Evolutionary conservation across 92 coral and sea anemone genomes (phyloP), one percentile per base, ranked within the genome.

Genomic region (Paramuricea clavata): DNA sequence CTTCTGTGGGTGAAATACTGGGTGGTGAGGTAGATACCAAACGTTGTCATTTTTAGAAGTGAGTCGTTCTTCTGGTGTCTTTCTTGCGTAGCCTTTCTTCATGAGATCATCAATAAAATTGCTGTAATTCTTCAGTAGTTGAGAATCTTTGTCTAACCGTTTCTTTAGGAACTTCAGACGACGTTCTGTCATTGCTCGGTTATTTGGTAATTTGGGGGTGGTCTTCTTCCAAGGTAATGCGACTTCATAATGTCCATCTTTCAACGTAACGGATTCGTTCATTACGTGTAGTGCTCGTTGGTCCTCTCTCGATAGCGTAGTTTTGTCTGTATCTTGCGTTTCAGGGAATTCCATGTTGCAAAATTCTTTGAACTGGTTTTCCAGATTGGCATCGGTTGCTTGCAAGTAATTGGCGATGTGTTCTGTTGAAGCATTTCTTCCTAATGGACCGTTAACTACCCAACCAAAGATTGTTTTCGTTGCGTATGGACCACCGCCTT

Each of bases 21-120:
- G 90, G 28, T 89, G 90, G 31, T 85, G 90, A 7, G 92, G 85
- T 0, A 89, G 56, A 31, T 89, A 89, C 92, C 89, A 89, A 9
- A 30, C 64, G 2, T 78, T 65, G 2, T 59, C 49, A 4, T 59
- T 4, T 4, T 39, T 28, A 2, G 75, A 33, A 9, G 35, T 49
- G 7, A 27, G 34, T 6, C 41, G 76, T 12, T 72, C 76, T 13
- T 33, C 27, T 44, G 81, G 79, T 2, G 82, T 91, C 50, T 32
- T 60, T 68, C 81, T 28, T 6, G 91, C 94, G 30, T 85, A 76
- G 5, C 88, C 88, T 31, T 92, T 92, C 57, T 86, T 69, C 36
- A 83, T 1, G 0, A 91, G 61, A 36, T 43, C 85, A 15, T 87
- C 50, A 56, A 91, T 91, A 43, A 83, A 91, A 3, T 52, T 65